Conservation (phyloP, 2,888 invertebrate species). For the Rhodophaea formosa region DNA sequence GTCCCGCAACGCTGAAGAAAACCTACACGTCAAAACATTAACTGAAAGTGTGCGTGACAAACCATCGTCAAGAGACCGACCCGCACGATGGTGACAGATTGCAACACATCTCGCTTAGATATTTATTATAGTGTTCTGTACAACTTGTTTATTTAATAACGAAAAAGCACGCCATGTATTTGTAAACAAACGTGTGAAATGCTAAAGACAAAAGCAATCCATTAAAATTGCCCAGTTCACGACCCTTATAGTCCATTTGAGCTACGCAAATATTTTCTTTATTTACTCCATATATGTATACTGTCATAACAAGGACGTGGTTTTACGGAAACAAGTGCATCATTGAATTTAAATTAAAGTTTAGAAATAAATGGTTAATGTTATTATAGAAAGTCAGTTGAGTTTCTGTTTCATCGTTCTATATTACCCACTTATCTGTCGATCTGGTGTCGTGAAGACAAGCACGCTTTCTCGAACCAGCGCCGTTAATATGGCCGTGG, state of each 20-base stretch:
- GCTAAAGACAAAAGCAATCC: neutral
- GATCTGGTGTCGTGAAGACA: constrained; percentile 12
- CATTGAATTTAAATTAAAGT: neutral
- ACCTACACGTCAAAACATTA: neutral
- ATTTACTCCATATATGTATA: no score
- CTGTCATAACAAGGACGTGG: neutral
- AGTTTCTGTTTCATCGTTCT: neutral
- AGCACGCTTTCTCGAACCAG: constrained; percentile 9
- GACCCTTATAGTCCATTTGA: no score
- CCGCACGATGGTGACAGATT: neutral
- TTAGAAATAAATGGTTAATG: neutral
- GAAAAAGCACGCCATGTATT: neutral
- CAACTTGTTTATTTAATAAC: neutral
- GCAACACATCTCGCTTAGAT: neutral
- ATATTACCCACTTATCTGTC: constrained; percentile 8
- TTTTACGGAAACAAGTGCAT: neutral
- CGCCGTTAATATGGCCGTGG: constrained; percentile 1
- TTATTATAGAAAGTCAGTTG: constrained; percentile 5
- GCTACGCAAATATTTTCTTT: no score
- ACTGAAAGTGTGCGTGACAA: constrained; percentile 13
- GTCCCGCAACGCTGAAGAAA: neutral
- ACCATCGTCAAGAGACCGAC: neutral
- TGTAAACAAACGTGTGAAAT: neutral
- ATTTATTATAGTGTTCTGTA: neutral
- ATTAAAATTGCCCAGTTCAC: no score